phyloP scores from a whole-genome alignment of 2,888 invertebrate species.

The Epiblema foenella region DNA sequence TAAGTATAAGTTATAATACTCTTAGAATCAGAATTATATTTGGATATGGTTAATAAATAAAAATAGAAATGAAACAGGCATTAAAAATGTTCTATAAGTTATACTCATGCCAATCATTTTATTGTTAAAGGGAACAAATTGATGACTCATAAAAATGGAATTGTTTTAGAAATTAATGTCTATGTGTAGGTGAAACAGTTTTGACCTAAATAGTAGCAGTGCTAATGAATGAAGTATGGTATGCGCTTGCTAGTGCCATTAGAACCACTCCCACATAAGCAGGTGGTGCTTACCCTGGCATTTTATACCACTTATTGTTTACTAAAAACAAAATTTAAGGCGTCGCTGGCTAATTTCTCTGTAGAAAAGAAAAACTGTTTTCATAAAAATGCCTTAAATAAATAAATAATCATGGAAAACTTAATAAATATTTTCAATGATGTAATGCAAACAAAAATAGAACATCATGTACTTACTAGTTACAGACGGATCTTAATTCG shows the following conservation, averaged over 20 bases:
- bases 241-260: constrained; percentile 58
- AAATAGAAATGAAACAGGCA: too few species aligned
- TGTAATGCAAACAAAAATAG: constrained; percentile 73
- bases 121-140: not conserved
- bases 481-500: not conserved
- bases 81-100: not conserved
- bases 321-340: constrained; percentile 49
- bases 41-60: too few species aligned
- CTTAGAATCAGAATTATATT: too few species aligned
- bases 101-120: too few species aligned
- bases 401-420: constrained; percentile 30
- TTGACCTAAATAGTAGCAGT: constrained; percentile 27
- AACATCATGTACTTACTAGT: constrained; percentile 45
- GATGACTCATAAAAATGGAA: not conserved
- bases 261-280: constrained; percentile 74
- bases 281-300: constrained; percentile 82
- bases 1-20: too few species aligned
- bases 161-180: not conserved
- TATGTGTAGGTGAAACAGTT: constrained; percentile 4
- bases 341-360: constrained; percentile 58
- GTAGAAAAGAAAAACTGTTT: constrained; percentile 65
- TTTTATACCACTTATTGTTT: constrained; percentile 64
- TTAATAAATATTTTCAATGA: constrained; percentile 54
- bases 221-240: constrained; percentile 7
- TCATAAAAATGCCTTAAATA: constrained; percentile 47